Evolutionary conservation across 2,113 vertebrate genomes (phyloP), one percentile per base, ranked within the genome.

Genomic region (Pyrgilauda ruficollis): DNA sequence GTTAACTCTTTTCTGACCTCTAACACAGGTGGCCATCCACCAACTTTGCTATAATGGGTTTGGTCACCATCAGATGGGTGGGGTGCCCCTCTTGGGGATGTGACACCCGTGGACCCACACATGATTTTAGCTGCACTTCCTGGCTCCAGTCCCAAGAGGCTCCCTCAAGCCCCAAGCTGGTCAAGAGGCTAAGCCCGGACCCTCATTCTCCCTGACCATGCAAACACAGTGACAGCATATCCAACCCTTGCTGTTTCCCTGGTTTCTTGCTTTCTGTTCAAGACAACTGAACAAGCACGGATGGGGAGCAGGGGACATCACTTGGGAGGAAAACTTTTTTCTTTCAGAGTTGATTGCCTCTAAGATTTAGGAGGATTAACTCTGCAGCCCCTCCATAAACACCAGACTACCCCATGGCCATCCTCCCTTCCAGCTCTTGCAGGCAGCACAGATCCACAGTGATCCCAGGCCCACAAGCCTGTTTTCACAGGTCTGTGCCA

Each of bases 241-340:
- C 21, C 21, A 16, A 28, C 37, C 73, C 58, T 82, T 41, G 18
- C 20, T 0, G 0, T 72, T 93, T 87, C 15, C 18, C 16, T 19
- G 3, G 24, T 66, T 77, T 85, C 67, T 87, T 89, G 41, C 43
- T 62, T 89, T 92, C 62, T 76, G 30, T 39, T 91, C 58, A 89
- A 89, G 17, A 23, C 41, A 87, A 64, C 31, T 44, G 66, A 79
- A 76, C 35, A 74, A 78, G 28, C 10, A 21, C 16, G 10, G 24
- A 13, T 33, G 10, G 15, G 8, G 3, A 11, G 15, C 20, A 46
- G 15, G 30, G 4, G 3, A 61, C 49, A 62, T 24, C 10, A 56
- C 41, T n/a, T 87, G 24, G 28, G 64, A 78, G 17, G 28, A 84
- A 70, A 47, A 33, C 26, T 56, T 90, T 63, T 8, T 53, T 78